A percentile compares a stretch with the other conserved stretches of the same genome.
These are phyloP conservation scores for Mesembrinibis cayennensis DNA, from an alignment of 2,113 vertebrate species.

Conservation along the genomic window DNA sequence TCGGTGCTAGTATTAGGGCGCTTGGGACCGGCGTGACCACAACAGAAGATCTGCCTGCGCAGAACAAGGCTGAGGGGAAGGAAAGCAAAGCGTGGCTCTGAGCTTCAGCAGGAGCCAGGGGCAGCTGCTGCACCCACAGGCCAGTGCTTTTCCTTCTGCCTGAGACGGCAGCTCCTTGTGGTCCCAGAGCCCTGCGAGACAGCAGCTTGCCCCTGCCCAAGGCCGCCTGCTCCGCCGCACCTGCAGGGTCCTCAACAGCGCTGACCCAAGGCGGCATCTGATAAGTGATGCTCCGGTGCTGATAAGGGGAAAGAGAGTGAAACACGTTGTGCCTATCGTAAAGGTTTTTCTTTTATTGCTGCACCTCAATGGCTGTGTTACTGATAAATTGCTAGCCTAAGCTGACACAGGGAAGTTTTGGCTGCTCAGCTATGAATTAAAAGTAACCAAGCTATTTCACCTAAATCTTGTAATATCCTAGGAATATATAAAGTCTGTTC, in stretches of 20 bases:
- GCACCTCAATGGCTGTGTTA: neutral
- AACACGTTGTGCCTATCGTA: neutral
- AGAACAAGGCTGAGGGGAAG: neutral
- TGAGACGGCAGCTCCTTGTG: neutral
- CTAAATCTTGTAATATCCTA: neutral
- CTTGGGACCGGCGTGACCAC: neutral
- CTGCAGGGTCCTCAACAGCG: fast-evolving
- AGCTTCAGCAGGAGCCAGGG: neutral
- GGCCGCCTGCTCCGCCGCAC: neutral
- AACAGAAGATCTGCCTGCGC: fast-evolving
- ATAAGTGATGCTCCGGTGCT: neutral
- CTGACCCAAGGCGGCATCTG: neutral
- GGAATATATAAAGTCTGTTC: neutral
- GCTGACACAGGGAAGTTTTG: neutral
- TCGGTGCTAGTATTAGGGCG: neutral
- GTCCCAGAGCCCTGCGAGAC: neutral
- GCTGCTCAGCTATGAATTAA: neutral
- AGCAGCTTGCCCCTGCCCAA: neutral
- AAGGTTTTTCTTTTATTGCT: neutral
- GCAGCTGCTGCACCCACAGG: neutral
- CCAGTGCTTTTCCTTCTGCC: neutral
- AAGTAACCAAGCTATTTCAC: neutral
- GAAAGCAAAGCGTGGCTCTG: fast-evolving
- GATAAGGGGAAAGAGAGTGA: neutral
- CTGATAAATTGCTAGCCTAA: neutral